These are phyloP conservation scores for Mythimna impura DNA, from an alignment of 2,888 invertebrate genomes.

Conservation along the genomic window DNA sequence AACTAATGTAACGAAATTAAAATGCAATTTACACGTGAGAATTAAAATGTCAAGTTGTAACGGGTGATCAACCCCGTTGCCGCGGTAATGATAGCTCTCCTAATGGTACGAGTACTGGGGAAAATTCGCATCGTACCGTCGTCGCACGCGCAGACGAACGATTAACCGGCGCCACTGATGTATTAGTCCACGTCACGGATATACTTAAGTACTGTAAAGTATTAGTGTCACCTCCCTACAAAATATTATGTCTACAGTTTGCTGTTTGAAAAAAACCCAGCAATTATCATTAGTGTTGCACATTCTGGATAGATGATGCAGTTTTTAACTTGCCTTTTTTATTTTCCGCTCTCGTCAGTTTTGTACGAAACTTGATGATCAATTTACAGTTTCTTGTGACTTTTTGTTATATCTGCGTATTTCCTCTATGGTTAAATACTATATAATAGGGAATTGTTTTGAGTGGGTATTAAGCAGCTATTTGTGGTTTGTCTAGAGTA, in stretches of 20 bases:
- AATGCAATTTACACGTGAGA: constrained; percentile 72
- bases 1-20: constrained; percentile 68
- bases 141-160: constrained; percentile 84
- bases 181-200: constrained; percentile 86
- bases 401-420: not conserved
- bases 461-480: not conserved
- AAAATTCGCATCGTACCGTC: constrained; percentile 86
- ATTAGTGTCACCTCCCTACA: constrained; percentile 70
- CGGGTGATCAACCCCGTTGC: constrained; percentile 84
- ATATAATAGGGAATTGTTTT: constrained; percentile 2
- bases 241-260: constrained; percentile 52
- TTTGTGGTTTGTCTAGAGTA: constrained; percentile 21
- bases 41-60: constrained; percentile 74
- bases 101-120: constrained; percentile 81
- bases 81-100: constrained; percentile 87
- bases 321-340: constrained; percentile 6
- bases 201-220: constrained; percentile 73
- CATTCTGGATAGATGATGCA: constrained; percentile 22
- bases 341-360: constrained; percentile 1
- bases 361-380: not conserved
- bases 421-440: not conserved
- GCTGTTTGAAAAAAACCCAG: constrained; percentile 46
- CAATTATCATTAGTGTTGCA: constrained; percentile 39
- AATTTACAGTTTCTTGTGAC: not conserved
- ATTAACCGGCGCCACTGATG: constrained; percentile 86